Evolutionary conservation across 2,113 vertebrate genomes (phyloP), one percentile per base, ranked within the genome.

Genomic region (Anolis sagrei): DNA sequence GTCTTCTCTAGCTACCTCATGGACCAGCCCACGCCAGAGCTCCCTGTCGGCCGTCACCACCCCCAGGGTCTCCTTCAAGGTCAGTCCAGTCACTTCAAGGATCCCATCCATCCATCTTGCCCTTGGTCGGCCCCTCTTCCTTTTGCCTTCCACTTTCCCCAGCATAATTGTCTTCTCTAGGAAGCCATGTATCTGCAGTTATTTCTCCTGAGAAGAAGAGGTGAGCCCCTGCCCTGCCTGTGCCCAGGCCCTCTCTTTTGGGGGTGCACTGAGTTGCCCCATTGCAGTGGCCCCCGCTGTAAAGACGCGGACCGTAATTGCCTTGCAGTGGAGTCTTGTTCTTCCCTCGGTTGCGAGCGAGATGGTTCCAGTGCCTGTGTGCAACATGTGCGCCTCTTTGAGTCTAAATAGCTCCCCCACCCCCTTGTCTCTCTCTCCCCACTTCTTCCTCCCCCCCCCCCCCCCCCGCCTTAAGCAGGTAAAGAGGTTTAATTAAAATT

Each of bases 401-500:
- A 97, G 95, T 95, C 95, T 96, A 96, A 97, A 97, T 95, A 96
- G 97, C 96, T 95, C 95, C 95, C 51, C 61, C 14, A 3, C n/a
- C 21, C 5, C 7, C n/a, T 54, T 2, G 8, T 29, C 49, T 18
- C 19, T 19, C n/a, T 14, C 51, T 3, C 27, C 11, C 29, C 16
- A 8, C 29, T 14, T 29, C 27, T 2, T 14, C 8, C 18, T 18
- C 4, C 3, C 19, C 10, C 4, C 14, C 34, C 34, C 36, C 7
- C 29, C 18, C 29, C 5, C 27, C 95, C 96, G 95, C 89, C 95
- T 95, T 96, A 93, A 97, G 96, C 96, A 97, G 97, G 97, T 97
- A 98, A 97, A 97, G 96, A 96, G 96, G 97, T 97, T 98, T 98
- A 98, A 98, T 98, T 98, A 98, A 98, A 98, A 98, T 97, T 97